These are phyloP conservation scores for Proisotoma minuta DNA, from an alignment of 2,888 invertebrate genomes.

Conservation along the genomic window DNA sequence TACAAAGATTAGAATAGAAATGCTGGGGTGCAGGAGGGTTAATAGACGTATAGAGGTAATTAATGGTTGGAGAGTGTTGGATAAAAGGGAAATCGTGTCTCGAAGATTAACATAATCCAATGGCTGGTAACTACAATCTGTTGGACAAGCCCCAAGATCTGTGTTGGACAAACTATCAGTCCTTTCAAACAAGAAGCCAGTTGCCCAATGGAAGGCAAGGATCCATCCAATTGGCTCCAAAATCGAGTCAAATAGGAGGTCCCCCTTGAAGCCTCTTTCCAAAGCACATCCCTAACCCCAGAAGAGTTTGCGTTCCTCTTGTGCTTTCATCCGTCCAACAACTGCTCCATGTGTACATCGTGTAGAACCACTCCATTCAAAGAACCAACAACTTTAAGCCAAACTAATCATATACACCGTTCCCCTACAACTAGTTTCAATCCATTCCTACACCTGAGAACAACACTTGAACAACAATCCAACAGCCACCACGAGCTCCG, in stretches of 20 bases:
- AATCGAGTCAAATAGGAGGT: slow-evolving; percentile 47
- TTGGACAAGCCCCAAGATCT: slow-evolving; percentile 37
- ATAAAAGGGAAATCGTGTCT: slow-evolving; percentile 48
- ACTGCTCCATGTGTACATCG: neutral
- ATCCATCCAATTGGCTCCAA: slow-evolving; percentile 47
- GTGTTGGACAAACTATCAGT: slow-evolving; percentile 48
- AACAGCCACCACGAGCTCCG: neutral
- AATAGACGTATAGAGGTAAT: slow-evolving; percentile 47
- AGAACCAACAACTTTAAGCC: neutral
- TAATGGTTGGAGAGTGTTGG: slow-evolving; percentile 44
- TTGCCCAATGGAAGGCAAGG: slow-evolving; percentile 43
- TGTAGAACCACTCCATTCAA: neutral
- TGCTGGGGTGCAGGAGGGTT: slow-evolving; percentile 27
- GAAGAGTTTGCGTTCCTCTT: slow-evolving; percentile 37
- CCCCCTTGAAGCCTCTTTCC: slow-evolving; percentile 35
- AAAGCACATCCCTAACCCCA: no score
- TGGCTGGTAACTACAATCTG: no score
- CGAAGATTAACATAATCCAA: slow-evolving; percentile 48
- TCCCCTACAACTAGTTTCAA: slow-evolving; percentile 29
- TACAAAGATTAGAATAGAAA: slow-evolving; percentile 17
- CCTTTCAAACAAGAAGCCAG: slow-evolving; percentile 42
- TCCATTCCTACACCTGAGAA: slow-evolving; percentile 46
- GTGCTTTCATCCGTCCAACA: slow-evolving; percentile 14
- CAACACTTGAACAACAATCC: slow-evolving; percentile 14
- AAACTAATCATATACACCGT: slow-evolving; percentile 23